A percentile compares a stretch with the other conserved stretches of the same genome.
Evolutionary conservation across 2,888 invertebrate genomes (phyloP).

Genomic region (Creontiades dilutus): DNA sequence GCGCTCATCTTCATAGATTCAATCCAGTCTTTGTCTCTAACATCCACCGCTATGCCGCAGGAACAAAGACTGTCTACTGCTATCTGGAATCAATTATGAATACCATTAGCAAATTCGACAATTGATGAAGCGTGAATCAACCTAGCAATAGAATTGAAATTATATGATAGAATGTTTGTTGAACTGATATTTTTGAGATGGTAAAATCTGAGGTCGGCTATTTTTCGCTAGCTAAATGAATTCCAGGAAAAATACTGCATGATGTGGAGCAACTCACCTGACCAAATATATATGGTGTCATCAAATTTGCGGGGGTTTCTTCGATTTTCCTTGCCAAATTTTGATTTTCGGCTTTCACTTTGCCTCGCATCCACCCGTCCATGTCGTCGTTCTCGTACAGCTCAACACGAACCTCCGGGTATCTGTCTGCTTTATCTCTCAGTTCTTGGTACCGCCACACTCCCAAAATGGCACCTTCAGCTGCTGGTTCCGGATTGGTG

Average conservation of each 20-base stretch:
- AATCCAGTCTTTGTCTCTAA: slow-evolving; percentile 82
- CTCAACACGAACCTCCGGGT: slow-evolving; percentile 78
- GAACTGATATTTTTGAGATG: too few relatives aligned
- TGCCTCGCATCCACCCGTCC: slow-evolving; percentile 80
- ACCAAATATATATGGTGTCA: slow-evolving; percentile 88
- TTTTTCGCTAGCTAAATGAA: too few relatives aligned
- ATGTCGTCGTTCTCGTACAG: slow-evolving; percentile 77
- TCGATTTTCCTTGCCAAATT: slow-evolving; percentile 87
- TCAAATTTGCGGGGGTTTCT: slow-evolving; percentile 88
- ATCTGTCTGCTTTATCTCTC: slow-evolving; percentile 80
- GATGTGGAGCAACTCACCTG: slow-evolving; percentile 78
- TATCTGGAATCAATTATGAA: slow-evolving; percentile 75
- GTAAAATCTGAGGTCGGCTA: too few relatives aligned
- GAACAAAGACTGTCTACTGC: slow-evolving; percentile 78
- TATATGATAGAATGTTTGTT: too few relatives aligned
- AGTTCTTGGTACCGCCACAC: slow-evolving; percentile 83
- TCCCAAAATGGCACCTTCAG: slow-evolving; percentile 82
- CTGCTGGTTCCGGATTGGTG: slow-evolving; percentile 83
- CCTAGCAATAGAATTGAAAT: too few relatives aligned
- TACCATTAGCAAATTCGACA: background rate
- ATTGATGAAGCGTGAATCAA: too few relatives aligned
- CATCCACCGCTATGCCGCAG: slow-evolving; percentile 79
- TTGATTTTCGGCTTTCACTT: slow-evolving; percentile 84
- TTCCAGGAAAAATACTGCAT: too few relatives aligned
- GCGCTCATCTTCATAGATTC: slow-evolving; percentile 83